phyloP scores from a whole-genome alignment of 2,113 vertebrate species.

The Elaphurus davidianus region DNA sequence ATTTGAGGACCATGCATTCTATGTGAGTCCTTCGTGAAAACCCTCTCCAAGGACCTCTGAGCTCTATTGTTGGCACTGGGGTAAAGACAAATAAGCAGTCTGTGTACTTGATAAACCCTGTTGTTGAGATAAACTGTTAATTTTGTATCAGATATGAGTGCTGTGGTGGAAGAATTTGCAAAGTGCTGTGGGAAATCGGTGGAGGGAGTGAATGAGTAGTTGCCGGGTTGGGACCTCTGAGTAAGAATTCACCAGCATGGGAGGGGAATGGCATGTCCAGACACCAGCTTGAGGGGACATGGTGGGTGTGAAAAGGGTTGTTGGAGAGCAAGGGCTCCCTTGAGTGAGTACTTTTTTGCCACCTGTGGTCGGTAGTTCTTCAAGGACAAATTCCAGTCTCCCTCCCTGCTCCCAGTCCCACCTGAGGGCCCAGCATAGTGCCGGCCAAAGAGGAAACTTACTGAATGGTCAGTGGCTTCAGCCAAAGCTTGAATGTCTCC shows the following conservation, averaged over 20 bases:
- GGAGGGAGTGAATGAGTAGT: neutral
- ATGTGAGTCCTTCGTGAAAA: neutral
- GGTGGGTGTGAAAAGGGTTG: neutral
- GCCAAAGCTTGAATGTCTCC: neutral
- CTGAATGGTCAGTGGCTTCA: neutral
- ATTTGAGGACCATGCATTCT: neutral
- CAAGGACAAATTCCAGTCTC: neutral
- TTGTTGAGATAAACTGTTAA: neutral
- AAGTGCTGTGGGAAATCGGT: neutral
- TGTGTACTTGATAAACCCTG: neutral
- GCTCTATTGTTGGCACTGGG: neutral
- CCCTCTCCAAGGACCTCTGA: neutral
- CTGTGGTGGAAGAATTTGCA: neutral
- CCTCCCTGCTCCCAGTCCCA: neutral
- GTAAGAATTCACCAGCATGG: neutral
- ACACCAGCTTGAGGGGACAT: neutral
- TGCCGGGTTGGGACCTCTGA: neutral
- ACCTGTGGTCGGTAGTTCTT: neutral
- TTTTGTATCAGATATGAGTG: neutral
- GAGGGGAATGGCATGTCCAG: neutral
- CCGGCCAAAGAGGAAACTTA: neutral
- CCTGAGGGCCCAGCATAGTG: neutral
- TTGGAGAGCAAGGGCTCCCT: neutral
- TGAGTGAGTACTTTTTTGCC: neutral
- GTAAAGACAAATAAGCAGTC: neutral